Conservation (phyloP, 92 coral and sea anemone genomes). For the Umimayanthus kanabou region DNA sequence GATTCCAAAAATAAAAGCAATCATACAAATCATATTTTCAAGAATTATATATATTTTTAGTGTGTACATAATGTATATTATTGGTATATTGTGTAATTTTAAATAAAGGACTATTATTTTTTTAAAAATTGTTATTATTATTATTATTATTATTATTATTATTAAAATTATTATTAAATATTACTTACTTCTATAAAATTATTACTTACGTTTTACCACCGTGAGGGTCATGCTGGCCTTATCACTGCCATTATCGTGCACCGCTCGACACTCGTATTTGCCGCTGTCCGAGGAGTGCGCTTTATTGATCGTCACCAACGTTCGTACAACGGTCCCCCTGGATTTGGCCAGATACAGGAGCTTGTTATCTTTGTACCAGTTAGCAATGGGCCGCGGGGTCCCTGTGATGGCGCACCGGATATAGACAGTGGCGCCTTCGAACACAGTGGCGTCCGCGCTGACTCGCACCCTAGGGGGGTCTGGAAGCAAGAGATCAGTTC, state of each 20-base stretch:
- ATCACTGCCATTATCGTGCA: conserved; percentile 60
- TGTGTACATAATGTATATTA: too few relatives aligned
- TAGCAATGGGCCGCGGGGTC: conserved; percentile 74
- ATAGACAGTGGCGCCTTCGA: conserved; percentile 61
- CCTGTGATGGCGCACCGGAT: conserved; percentile 72
- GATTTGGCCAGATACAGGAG: conserved; percentile 28
- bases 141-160: too few relatives aligned
- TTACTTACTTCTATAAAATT: too few relatives aligned
- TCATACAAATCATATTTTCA: too few relatives aligned
- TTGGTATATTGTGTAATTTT: too few relatives aligned
- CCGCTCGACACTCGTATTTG: conserved; percentile 71
- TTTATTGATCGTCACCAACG: conserved; percentile 51
- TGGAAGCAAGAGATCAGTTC: not conserved
- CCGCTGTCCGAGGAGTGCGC: conserved; percentile 62
- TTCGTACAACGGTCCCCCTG: conserved; percentile 38
- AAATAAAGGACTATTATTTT: too few relatives aligned
- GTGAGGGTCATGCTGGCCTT: conserved; percentile 54
- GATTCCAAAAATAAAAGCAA: too few relatives aligned
- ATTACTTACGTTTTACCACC: conserved; percentile 60
- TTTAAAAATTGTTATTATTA: too few relatives aligned
- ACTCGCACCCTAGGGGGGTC: conserved; percentile 29
- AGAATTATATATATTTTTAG: too few relatives aligned
- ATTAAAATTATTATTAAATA: too few relatives aligned
- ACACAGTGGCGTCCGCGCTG: conserved; percentile 39
- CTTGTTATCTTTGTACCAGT: conserved; percentile 78